phyloP scores from a whole-genome alignment of 37 sponge, comb jelly and placozoan genomes.

The Tethya wilhelma region DNA sequence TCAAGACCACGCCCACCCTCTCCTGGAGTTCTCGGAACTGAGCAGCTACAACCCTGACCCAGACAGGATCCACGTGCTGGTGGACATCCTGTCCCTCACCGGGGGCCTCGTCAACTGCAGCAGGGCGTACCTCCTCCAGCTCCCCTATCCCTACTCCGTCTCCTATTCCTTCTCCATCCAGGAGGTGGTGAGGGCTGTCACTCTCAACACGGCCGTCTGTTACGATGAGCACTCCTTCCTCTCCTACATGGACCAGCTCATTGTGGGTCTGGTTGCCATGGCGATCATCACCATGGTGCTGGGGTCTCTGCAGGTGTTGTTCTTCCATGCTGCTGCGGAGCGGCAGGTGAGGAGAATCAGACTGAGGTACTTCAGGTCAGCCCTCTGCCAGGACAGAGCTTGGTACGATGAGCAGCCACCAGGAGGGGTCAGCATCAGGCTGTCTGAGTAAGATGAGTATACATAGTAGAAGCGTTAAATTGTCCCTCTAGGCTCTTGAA shows the following conservation, averaged over 20 bases:
- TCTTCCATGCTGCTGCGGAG: constrained; percentile 42
- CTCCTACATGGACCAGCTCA: neutral
- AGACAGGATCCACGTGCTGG: neutral
- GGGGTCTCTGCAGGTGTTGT: constrained; percentile 40
- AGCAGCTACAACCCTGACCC: neutral
- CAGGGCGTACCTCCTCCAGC: neutral
- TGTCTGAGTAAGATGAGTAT: neutral
- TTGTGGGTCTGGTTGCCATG: constrained; percentile 13
- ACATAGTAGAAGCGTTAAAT: too few species aligned
- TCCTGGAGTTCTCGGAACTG: too few species aligned
- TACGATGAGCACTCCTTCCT: neutral
- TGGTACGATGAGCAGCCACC: neutral
- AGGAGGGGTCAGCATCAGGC: neutral
- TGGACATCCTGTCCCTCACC: neutral
- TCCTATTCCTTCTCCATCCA: neutral
- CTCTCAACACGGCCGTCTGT: neutral
- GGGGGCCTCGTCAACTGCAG: neutral
- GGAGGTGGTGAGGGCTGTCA: neutral
- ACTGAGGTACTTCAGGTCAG: constrained; percentile 64
- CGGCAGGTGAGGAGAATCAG: constrained; percentile 55
- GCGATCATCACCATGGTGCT: constrained; percentile 2
- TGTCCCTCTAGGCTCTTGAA: too few species aligned
- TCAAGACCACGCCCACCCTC: too few species aligned
- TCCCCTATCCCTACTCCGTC: neutral
- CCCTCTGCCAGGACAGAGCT: constrained; percentile 66